A percentile compares a stretch with the other conserved stretches of the same genome.
These are phyloP conservation scores for Alectura lathami DNA, from an alignment of 2,113 vertebrate species.

Conservation along the genomic window DNA sequence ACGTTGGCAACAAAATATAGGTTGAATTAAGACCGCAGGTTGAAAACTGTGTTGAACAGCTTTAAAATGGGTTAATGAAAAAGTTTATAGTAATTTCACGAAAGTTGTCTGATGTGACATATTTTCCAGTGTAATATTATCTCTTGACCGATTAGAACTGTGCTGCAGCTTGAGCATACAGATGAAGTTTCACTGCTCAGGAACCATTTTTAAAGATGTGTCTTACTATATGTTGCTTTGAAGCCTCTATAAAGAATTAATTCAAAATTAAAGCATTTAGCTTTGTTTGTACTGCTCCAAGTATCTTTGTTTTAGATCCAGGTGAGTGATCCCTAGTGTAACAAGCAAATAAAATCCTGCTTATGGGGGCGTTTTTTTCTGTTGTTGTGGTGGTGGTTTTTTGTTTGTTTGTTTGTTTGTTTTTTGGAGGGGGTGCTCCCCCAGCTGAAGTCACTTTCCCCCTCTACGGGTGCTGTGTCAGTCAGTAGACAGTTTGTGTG, in stretches of 20 bases:
- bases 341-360: conserved; percentile 6
- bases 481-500: neutral
- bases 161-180: neutral
- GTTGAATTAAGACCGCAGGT: neutral
- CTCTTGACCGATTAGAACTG: neutral
- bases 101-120: neutral
- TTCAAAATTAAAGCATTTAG: neutral
- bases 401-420: neutral
- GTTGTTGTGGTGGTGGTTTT: neutral
- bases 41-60: neutral
- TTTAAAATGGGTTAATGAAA: neutral
- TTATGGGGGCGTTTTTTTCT: neutral
- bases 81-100: neutral
- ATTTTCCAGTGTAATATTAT: neutral
- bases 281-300: neutral
- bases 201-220: neutral
- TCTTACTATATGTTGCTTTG: neutral
- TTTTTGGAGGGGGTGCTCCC: neutral
- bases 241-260: neutral
- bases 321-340: neutral
- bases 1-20: neutral
- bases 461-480: neutral
- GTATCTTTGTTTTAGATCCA: neutral
- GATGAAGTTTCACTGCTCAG: neutral
- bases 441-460: neutral